phyloP scores from a whole-genome alignment of 2,797 vertebrate genomes.

The Anisognathus igniventris region DNA sequence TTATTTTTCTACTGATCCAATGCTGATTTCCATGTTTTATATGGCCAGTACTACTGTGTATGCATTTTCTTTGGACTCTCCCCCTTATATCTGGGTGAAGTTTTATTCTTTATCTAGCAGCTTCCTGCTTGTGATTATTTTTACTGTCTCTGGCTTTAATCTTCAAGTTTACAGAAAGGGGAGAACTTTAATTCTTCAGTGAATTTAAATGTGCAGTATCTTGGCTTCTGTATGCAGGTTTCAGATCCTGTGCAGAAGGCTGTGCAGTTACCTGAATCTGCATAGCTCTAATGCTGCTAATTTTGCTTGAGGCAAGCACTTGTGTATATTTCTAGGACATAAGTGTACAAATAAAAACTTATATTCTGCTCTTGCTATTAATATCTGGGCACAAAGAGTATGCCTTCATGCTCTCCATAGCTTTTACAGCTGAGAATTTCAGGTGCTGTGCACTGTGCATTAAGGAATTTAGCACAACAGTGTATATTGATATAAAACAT shows the following conservation, averaged over 20 bases:
- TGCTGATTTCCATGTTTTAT: conserved; percentile 33
- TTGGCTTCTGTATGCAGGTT: not conserved
- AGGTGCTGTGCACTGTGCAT: not conserved
- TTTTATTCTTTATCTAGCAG: conserved; percentile 1
- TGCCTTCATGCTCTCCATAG: not conserved
- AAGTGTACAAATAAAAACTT: not conserved
- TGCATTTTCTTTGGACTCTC: conserved; percentile 1
- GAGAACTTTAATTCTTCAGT: not conserved
- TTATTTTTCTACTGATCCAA: not conserved
- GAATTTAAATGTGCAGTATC: not conserved
- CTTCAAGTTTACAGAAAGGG: not conserved
- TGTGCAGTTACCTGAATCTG: not conserved
- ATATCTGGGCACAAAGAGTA: not conserved
- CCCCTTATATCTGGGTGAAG: not conserved
- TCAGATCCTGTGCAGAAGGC: not conserved
- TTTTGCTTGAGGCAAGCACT: not conserved
- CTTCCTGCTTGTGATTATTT: conserved; percentile 4
- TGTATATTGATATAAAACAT: not conserved
- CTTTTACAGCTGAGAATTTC: not conserved
- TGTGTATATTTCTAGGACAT: not conserved
- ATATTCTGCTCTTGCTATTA: not conserved
- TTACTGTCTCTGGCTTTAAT: conserved; percentile 23
- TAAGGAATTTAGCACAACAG: not conserved
- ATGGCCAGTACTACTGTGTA: conserved; percentile 7
- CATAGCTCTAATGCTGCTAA: not conserved